Base-by-base conservation (phyloP, 2,113 vertebrate genomes). In the Motacilla alba region DNA sequence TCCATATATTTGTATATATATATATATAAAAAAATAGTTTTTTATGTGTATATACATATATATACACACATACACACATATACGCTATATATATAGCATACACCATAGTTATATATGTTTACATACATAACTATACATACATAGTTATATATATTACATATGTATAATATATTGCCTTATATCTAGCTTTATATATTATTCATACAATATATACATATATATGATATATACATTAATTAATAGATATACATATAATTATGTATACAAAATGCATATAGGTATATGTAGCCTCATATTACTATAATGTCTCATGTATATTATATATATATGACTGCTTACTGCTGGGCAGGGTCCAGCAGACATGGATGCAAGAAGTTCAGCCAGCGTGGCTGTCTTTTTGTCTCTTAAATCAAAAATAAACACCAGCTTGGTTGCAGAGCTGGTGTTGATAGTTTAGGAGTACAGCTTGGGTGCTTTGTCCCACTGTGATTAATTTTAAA, bases 281-380 rank as follows among this genome's bases (percentile, higher is more conserved):
- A 11, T 22, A 15, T 33, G 15, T 53, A 39, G 27, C 22, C 23
- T 73, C 27, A 21, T 63, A 27, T 52, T 52, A 8, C 27, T 18
- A 5, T 52, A 15, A 14, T 59, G 15, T 23, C 8, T 15, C 10
- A 15, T 10, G 23, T 56, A 33, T n/a, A 13, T 53, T 27, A 9
- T 35, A 9, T 31, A 9, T 24, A 15, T 31, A 1, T 19, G 31
- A 3, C 10, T 21, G 1, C 1, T 2, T 26, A 1, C 12, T 35
- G 27, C 43, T 35, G 62, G 46, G 24, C 2, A 27, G 39, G 63
- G 27, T 24, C 33, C 18, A n/a, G 47, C 53, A 33, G 7, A 8
- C 3, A 3, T 7, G 9, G 7, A 0, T 2, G 7, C 26, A 33
- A 33, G 33, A 31, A 50, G 1, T 39, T 33, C 24, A 19, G 11